phyloP scores from a whole-genome alignment of 2,888 invertebrate species.

The Malthinus seriepunctatus region DNA sequence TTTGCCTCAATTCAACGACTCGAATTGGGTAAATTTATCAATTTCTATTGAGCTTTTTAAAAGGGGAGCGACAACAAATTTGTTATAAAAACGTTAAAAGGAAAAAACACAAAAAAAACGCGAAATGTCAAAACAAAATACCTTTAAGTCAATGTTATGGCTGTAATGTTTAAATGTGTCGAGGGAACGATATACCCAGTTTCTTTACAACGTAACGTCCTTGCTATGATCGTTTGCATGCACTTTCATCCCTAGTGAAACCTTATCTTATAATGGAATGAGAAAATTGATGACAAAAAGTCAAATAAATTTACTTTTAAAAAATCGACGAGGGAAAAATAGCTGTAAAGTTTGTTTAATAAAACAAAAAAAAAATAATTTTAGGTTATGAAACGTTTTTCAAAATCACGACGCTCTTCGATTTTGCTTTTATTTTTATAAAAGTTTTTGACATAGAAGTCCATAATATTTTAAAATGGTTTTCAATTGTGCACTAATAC shows the following conservation, averaged over 20 bases:
- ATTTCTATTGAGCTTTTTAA: neutral
- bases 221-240: constrained; percentile 40
- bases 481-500: too few species aligned
- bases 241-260: constrained; percentile 39
- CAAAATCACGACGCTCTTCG: too few species aligned
- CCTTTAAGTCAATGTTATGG: constrained; percentile 21
- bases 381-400: too few species aligned
- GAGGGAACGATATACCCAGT: constrained; percentile 38
- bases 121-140: constrained; percentile 27
- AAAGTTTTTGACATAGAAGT: too few species aligned
- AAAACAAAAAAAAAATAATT: too few species aligned
- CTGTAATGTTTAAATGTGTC: constrained; percentile 33
- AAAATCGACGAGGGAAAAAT: too few species aligned
- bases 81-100: constrained; percentile 6
- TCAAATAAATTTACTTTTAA: neutral
- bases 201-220: constrained; percentile 40
- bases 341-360: too few species aligned
- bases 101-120: constrained; percentile 14
- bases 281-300: constrained; percentile 15
- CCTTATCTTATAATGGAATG: constrained; percentile 37
- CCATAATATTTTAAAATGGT: too few species aligned
- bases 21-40: too few species aligned
- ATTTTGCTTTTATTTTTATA: too few species aligned
- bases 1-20: too few species aligned
- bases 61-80: neutral